A percentile compares a stretch with the other conserved stretches of the same genome.
phyloP scores from a whole-genome alignment of 2,113 vertebrate species.

The Thomomys bottae region DNA sequence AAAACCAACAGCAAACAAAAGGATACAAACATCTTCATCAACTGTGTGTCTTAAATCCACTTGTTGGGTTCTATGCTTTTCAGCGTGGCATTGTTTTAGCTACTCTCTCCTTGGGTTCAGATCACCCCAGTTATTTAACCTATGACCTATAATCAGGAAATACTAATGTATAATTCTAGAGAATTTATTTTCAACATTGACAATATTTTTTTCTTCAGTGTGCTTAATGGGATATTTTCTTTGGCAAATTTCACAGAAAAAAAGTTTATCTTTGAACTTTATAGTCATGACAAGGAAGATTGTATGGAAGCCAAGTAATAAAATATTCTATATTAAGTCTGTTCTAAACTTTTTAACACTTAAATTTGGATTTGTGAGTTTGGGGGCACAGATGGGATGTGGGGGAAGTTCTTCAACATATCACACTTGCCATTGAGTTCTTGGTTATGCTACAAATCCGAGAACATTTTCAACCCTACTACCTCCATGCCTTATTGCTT shows the following conservation, averaged over 20 bases:
- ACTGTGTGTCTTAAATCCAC: not conserved
- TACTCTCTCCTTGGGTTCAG: not conserved
- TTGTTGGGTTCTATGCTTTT: not conserved
- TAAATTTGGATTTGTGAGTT: slow-evolving; percentile 17
- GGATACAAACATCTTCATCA: too few relatives aligned
- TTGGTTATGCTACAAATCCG: not conserved
- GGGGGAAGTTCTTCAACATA: slow-evolving; percentile 30
- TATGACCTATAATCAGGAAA: not conserved
- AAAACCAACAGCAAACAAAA: too few relatives aligned
- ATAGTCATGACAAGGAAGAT: not conserved
- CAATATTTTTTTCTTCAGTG: not conserved
- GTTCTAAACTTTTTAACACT: not conserved
- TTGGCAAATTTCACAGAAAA: not conserved
- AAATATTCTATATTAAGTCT: not conserved
- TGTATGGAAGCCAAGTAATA: not conserved
- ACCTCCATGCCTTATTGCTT: not conserved
- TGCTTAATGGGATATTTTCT: not conserved
- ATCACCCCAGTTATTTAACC: not conserved
- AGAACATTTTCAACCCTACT: not conserved
- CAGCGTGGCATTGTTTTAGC: not conserved
- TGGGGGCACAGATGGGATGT: not conserved
- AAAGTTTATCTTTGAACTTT: slow-evolving; percentile 35
- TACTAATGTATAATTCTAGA: not conserved
- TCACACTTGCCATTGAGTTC: not conserved
- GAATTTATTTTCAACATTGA: not conserved